Evolutionary conservation across 2,113 vertebrate genomes (phyloP).

Genomic region (Anolis sagrei): DNA sequence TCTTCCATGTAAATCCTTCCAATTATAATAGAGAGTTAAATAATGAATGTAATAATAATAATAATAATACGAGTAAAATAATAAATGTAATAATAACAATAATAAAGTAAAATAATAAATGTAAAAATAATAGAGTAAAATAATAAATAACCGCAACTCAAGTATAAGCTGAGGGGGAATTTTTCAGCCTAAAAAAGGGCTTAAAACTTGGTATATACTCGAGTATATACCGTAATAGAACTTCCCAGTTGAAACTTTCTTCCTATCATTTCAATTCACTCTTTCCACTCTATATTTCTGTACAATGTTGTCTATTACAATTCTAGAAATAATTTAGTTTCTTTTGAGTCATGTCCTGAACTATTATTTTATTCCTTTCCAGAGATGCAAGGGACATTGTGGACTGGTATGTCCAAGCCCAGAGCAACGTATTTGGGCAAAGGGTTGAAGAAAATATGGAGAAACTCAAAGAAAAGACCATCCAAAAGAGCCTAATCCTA

Average conservation of each 20-base stretch:
- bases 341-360: conserved; percentile 29
- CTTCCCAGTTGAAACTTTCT: not conserved
- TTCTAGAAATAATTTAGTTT: not conserved
- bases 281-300: not conserved
- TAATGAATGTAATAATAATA: too few relatives aligned
- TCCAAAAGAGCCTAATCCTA: conserved; percentile 65
- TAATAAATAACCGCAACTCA: too few relatives aligned
- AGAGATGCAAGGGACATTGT: conserved; percentile 58
- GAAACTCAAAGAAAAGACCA: conserved; percentile 63
- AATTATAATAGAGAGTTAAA: too few relatives aligned
- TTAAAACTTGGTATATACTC: too few relatives aligned
- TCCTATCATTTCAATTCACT: not conserved
- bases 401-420: conserved; percentile 46
- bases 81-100: too few relatives aligned
- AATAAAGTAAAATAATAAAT: too few relatives aligned
- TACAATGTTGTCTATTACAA: conserved; percentile 16
- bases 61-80: too few relatives aligned
- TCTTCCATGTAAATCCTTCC: too few relatives aligned
- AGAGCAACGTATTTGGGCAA: conserved; percentile 47
- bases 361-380: conserved; percentile 54
- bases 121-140: too few relatives aligned
- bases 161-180: too few relatives aligned
- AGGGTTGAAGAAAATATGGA: conserved; percentile 60
- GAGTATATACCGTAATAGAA: too few relatives aligned
- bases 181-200: too few relatives aligned